Base-by-base conservation (phyloP, 2,888 invertebrate species). In the Leptopterna dolabrata region DNA sequence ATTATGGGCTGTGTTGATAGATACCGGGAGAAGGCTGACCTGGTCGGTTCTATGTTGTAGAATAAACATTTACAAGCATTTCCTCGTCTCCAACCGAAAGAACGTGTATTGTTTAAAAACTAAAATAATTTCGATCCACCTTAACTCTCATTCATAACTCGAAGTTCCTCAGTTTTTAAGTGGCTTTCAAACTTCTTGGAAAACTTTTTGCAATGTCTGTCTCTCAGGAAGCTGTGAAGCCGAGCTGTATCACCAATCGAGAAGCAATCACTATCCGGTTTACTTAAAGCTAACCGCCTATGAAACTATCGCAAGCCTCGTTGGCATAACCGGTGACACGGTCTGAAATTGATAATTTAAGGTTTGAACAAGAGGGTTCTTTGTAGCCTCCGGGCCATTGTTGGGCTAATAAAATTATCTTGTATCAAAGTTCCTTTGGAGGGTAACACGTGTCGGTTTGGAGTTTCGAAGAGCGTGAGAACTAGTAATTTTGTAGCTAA, bases 371-470 rank as follows among this genome's bases (percentile, higher is more conserved):
- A 63, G 63, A 63, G 63, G 11, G 19, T 63, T 63, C 63, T 63
- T 63, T 63, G 63, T 63, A 19, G 63, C 63, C 24, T 63, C 63
- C 24, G 24, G 63, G 63, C 63, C 27, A 63, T 63, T 63, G 63
- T 63, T 63, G 63, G 24, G 63, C 19, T 63, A 63, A 63, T 63
- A 63, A 63, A 63, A 63, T 63, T 63, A 63, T 63, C 63, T 63
- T 63, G 63, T 63, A 63, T 63, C 63, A 63, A n/a, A 63, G 78
- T 78, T 76, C 78, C 45, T 27, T 43, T 43, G 45, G 45, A 27
- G 78, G 45, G 78, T 27, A 78, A 78, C 78, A 78, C 78, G 78
- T 78, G 78, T 78, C 78, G 78, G 27, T 78, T 45, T 36, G n/a
- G 27, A 41, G 24, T 45, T 3, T 45, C 78, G 24, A 43, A 45